These are phyloP conservation scores for Resseliella maxima DNA, from an alignment of 2,888 invertebrate species.

Conservation along the genomic window DNA sequence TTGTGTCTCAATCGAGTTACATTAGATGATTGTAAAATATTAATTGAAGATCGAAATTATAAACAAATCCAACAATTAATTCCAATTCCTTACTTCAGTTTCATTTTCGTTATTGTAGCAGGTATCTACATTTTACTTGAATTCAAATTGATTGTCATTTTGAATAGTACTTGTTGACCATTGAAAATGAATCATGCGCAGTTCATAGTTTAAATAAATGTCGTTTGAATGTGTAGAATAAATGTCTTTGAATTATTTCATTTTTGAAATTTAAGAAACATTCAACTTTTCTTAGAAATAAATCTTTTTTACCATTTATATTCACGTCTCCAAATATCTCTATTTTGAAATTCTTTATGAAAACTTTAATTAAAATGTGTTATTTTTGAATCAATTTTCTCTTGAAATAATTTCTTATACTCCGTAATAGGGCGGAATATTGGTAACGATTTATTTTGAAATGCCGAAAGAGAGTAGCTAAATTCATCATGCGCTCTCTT, in stretches of 20 bases:
- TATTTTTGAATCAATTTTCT: background rate
- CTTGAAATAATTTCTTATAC: background rate
- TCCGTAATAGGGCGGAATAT: background rate
- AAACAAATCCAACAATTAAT: no score
- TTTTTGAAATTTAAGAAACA: conserved; percentile 21
- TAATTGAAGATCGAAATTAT: no score
- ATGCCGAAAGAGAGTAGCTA: background rate
- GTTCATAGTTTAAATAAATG: background rate
- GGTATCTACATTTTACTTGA: conserved; percentile 1
- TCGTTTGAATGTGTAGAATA: background rate
- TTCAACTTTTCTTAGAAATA: background rate
- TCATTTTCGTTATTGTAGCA: no score
- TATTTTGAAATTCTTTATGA: no score
- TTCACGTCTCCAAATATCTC: no score
- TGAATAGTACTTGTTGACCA: background rate
- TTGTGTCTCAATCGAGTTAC: no score
- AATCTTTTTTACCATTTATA: no score
- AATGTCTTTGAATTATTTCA: background rate
- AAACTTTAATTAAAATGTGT: no score
- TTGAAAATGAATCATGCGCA: background rate
- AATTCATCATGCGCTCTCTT: background rate
- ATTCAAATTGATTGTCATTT: background rate
- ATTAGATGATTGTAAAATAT: no score
- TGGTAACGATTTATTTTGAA: background rate
- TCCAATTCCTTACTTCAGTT: background rate